These are phyloP conservation scores for Argyresthia goedartella DNA, from an alignment of 2,888 invertebrate species.

Conservation along the genomic window DNA sequence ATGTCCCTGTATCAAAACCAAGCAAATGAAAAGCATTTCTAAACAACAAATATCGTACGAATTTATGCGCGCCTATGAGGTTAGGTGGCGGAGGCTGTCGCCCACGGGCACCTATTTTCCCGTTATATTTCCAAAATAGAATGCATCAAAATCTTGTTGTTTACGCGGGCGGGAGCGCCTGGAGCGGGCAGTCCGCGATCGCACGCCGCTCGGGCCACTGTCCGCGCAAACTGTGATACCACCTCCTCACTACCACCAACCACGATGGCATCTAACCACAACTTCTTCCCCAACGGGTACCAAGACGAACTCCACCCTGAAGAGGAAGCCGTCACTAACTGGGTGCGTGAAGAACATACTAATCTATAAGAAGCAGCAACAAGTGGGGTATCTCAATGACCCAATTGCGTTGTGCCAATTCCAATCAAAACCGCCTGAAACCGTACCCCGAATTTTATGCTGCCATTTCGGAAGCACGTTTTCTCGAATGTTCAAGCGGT, in stretches of 20 bases:
- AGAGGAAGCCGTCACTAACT: slow-evolving; percentile 71
- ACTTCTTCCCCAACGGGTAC: slow-evolving; percentile 67
- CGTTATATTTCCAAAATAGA: slow-evolving; percentile 69
- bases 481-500: slow-evolving; percentile 21
- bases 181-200: slow-evolving; percentile 58
- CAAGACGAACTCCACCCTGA: slow-evolving; percentile 67
- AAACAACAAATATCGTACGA: background rate
- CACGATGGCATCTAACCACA: slow-evolving; percentile 54
- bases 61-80: background rate
- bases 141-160: slow-evolving; percentile 64
- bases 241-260: slow-evolving; percentile 29
- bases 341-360: slow-evolving; percentile 53
- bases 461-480: slow-evolving; percentile 10
- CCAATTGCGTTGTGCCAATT: background rate
- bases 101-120: slow-evolving; percentile 55
- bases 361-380: background rate
- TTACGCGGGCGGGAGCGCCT: slow-evolving; percentile 53
- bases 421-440: slow-evolving; percentile 11
- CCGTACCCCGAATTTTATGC: slow-evolving; percentile 15
- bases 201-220: slow-evolving; percentile 47
- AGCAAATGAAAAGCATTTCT: too few relatives aligned
- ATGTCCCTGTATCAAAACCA: too few relatives aligned
- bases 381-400: background rate
- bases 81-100: slow-evolving; percentile 33
- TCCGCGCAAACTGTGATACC: slow-evolving; percentile 8